Percentiles rank a stretch among this genome's conserved stretches.
Conservation (phyloP, 2,113 vertebrate genomes). For the Tautogolabrus adspersus region DNA sequence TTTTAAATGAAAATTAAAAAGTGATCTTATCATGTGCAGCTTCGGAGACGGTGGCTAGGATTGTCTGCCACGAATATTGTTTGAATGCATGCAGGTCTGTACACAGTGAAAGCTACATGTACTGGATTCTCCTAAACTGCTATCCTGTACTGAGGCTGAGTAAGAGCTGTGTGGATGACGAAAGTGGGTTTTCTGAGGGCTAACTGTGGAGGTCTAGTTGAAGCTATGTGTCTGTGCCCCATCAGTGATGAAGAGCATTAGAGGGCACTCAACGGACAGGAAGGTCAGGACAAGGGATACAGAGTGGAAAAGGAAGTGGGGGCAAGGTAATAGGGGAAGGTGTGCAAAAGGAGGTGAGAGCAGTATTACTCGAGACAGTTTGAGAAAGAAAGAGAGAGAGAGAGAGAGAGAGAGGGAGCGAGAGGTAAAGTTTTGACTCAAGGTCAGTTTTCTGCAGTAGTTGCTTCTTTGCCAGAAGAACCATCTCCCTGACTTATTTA, state of each 20-base stretch:
- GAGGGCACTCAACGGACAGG: constrained; percentile 13
- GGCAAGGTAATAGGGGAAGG: neutral
- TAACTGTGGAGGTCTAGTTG: constrained; percentile 12
- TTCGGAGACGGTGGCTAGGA: too few species aligned
- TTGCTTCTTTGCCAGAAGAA: neutral
- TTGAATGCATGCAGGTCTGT: too few species aligned
- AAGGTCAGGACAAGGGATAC: neutral
- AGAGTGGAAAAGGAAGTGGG: constrained; percentile 1
- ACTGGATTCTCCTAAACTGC: too few species aligned
- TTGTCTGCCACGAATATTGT: too few species aligned
- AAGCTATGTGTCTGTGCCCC: constrained; percentile 4
- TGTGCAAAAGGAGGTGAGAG: neutral
- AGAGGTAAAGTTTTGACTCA: constrained; percentile 4
- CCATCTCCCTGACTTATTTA: neutral
- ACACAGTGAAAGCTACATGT: too few species aligned
- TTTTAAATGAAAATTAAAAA: too few species aligned
- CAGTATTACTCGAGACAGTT: neutral
- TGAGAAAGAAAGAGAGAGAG: neutral
- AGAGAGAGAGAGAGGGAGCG: neutral
- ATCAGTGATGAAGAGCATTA: constrained; percentile 45
- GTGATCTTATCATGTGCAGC: too few species aligned
- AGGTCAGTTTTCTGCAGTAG: neutral
- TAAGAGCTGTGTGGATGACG: constrained; percentile 12
- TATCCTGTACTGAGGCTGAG: neutral
- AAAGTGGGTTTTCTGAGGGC: constrained; percentile 1